phyloP scores from a whole-genome alignment of 2,888 invertebrate species.

The Stenichneumon culpator region DNA sequence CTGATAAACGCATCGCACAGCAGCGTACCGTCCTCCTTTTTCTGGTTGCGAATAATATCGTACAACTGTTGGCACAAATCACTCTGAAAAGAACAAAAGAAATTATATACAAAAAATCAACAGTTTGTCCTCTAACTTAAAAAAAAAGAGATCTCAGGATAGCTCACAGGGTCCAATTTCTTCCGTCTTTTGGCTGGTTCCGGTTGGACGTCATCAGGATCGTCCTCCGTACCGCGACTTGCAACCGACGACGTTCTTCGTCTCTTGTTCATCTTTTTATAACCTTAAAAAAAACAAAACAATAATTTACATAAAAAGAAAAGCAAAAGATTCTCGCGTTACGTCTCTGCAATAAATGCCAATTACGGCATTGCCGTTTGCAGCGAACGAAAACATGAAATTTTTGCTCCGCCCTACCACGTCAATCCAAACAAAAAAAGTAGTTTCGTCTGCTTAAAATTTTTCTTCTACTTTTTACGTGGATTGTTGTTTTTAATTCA shows the following conservation, averaged over 20 bases:
- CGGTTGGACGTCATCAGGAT: slow-evolving; percentile 89
- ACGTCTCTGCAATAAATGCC: no score
- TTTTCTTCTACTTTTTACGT: neutral
- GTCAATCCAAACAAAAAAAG: no score
- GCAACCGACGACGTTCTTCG: slow-evolving; percentile 94
- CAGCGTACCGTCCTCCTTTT: slow-evolving; percentile 96
- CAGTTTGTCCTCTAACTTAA: neutral
- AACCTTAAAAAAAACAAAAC: slow-evolving; percentile 68
- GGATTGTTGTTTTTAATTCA: neutral
- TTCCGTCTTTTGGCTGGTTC: slow-evolving; percentile 87
- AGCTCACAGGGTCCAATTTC: slow-evolving; percentile 91
- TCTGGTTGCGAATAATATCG: slow-evolving; percentile 95
- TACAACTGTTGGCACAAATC: slow-evolving; percentile 97
- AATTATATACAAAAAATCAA: neutral
- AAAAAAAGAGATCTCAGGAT: neutral
- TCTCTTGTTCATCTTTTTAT: slow-evolving; percentile 90
- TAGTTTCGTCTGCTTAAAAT: neutral
- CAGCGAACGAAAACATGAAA: slow-evolving; percentile 3
- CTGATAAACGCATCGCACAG: slow-evolving; percentile 98
- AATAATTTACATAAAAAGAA: no score
- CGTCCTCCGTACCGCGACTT: slow-evolving; percentile 90
- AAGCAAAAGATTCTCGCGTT: no score
- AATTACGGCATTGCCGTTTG: no score
- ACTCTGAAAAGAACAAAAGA: slow-evolving; percentile 86
- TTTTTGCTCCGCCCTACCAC: neutral